Evolutionary conservation across 2,797 vertebrate genomes (phyloP).

Genomic region (Pteronotus mesoamericanus): DNA sequence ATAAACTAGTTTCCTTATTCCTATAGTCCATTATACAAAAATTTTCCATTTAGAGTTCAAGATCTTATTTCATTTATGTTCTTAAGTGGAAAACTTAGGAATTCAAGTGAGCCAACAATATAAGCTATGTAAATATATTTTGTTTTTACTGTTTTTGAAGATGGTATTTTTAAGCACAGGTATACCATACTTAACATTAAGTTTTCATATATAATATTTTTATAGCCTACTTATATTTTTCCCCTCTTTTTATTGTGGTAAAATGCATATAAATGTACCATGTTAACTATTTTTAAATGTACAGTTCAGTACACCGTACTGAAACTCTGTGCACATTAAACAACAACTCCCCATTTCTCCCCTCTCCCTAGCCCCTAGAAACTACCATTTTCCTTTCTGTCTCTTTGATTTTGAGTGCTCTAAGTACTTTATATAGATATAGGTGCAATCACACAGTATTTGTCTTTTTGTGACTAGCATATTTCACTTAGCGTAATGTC

Average conservation of each 20-base stretch:
- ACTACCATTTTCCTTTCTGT: not conserved
- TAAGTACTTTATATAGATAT: not conserved
- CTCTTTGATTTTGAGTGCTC: not conserved
- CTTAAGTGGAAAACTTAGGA: not conserved
- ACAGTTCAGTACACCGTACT: not conserved
- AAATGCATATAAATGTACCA: not conserved
- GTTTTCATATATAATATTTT: constrained; percentile 30
- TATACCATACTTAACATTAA: not conserved
- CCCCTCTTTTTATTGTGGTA: not conserved
- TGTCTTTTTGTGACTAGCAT: not conserved
- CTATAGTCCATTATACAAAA: not conserved
- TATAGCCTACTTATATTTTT: not conserved
- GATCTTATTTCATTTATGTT: constrained; percentile 7
- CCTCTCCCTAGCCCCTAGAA: not conserved
- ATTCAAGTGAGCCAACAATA: not conserved
- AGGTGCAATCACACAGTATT: not conserved
- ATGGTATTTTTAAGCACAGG: not conserved
- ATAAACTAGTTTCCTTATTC: not conserved
- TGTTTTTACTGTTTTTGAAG: constrained; percentile 27
- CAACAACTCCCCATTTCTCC: not conserved
- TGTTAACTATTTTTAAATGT: not conserved
- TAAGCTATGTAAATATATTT: not conserved
- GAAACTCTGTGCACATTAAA: not conserved
- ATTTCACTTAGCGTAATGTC: not conserved
- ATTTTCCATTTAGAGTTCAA: not conserved